phyloP scores from a whole-genome alignment of 2,888 invertebrate species.

The Conus canariensis region DNA sequence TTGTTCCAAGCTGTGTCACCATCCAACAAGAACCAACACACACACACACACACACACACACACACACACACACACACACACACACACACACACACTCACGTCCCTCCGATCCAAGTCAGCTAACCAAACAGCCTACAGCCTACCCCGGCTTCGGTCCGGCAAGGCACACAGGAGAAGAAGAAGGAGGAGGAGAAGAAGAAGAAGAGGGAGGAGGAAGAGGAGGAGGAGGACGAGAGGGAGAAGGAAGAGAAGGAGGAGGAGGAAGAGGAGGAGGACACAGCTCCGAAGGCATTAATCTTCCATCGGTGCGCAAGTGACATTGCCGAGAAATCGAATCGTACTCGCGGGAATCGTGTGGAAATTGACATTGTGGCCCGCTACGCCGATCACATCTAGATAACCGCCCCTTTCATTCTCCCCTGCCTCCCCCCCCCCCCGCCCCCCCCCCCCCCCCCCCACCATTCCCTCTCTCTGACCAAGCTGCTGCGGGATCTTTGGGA shows the following conservation, averaged over 20 bases:
- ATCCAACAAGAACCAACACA: too few species aligned
- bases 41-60: too few species aligned
- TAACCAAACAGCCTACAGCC: neutral
- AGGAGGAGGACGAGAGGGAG: too few species aligned
- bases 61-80: conserved; percentile 27
- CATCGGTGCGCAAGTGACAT: conserved; percentile 43
- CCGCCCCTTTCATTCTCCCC: conserved; percentile 61
- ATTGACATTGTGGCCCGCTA: conserved; percentile 49
- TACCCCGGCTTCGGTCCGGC: too few species aligned
- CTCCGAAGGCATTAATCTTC: conserved; percentile 45
- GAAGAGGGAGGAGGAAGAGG: neutral
- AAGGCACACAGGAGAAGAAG: neutral
- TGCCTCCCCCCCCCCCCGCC: neutral
- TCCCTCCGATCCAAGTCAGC: neutral
- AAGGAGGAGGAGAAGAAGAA: neutral
- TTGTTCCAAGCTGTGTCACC: too few species aligned
- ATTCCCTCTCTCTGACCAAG: neutral
- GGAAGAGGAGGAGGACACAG: neutral
- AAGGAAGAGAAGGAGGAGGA: neutral
- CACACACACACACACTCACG: conserved; percentile 22
- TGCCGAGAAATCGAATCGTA: conserved; percentile 51
- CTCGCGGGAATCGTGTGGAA: conserved; percentile 49
- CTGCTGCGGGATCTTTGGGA: neutral
- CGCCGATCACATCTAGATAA: conserved; percentile 66
- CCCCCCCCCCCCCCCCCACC: neutral